Conservation (phyloP, 37 sponge, comb jelly and placozoan species). For the Bolinopsis microptera region DNA sequence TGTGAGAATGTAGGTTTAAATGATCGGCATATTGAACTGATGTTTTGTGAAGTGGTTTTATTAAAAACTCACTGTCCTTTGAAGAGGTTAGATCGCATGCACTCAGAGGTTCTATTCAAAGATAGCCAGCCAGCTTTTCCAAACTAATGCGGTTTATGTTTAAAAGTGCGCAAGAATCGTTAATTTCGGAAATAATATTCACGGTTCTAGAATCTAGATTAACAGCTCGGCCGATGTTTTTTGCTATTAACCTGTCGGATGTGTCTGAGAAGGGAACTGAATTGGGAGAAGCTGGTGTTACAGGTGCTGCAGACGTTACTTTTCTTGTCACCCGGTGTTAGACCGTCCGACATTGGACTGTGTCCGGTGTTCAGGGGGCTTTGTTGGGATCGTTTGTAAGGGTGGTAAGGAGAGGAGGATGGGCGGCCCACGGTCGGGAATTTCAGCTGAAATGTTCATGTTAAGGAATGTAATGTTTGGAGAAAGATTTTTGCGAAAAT, state of each 20-base stretch:
- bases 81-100: not conserved
- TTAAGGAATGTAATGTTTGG: not conserved
- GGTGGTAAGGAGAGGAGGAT: not conserved
- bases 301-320: slow-evolving; percentile 45
- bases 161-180: not conserved
- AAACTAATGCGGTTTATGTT: not conserved
- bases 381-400: not conserved
- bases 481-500: not conserved
- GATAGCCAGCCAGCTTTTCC: not conserved
- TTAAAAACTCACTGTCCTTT: not conserved
- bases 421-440: not conserved
- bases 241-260: slow-evolving; percentile 66
- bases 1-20: slow-evolving; percentile 23
- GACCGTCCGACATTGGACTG: not conserved
- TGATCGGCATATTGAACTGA: not conserved
- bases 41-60: not conserved
- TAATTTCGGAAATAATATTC: not conserved
- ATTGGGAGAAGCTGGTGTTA: slow-evolving; percentile 30
- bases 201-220: not conserved
- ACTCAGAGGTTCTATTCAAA: not conserved
- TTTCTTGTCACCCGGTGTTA: slow-evolving; percentile 23
- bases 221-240: not conserved
- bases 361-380: not conserved
- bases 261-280: slow-evolving; percentile 65
- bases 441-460: not conserved